Conservation (phyloP, 2,113 vertebrate species). For the Motacilla tschutschensis region DNA sequence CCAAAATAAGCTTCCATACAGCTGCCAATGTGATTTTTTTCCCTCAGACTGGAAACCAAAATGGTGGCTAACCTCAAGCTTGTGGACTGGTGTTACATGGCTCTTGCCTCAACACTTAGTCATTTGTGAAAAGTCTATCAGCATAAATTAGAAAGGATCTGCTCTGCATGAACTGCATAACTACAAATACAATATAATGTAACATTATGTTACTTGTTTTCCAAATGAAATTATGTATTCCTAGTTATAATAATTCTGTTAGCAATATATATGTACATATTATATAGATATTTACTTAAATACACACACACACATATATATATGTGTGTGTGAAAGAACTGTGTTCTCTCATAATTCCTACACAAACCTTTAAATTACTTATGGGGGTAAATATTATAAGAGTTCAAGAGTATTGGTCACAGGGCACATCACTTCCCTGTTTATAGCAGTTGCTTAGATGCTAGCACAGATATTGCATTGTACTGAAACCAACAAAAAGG, state of each 20-base stretch:
- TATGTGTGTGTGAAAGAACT: background rate
- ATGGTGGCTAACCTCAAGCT: background rate
- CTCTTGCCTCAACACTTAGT: background rate
- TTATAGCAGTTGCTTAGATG: conserved; percentile 38
- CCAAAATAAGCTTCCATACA: background rate
- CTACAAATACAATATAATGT: background rate
- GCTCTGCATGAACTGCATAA: background rate
- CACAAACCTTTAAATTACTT: conserved; percentile 28
- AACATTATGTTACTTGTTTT: background rate
- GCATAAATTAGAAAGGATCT: background rate
- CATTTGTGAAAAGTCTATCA: background rate
- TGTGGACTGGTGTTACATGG: background rate
- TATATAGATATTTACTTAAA: background rate
- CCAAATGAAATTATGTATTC: background rate
- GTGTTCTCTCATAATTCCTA: conserved; percentile 2
- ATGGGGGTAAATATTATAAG: background rate
- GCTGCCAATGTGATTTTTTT: background rate
- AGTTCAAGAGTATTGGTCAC: conserved; percentile 24
- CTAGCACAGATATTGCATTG: conserved; percentile 35
- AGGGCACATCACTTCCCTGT: background rate
- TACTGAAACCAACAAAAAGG: conserved; percentile 44
- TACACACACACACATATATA: background rate
- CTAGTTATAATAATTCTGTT: background rate
- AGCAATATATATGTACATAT: background rate
- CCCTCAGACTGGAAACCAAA: background rate